Conservation (phyloP, 2,888 invertebrate species). For the Chloroclysta siterata region DNA sequence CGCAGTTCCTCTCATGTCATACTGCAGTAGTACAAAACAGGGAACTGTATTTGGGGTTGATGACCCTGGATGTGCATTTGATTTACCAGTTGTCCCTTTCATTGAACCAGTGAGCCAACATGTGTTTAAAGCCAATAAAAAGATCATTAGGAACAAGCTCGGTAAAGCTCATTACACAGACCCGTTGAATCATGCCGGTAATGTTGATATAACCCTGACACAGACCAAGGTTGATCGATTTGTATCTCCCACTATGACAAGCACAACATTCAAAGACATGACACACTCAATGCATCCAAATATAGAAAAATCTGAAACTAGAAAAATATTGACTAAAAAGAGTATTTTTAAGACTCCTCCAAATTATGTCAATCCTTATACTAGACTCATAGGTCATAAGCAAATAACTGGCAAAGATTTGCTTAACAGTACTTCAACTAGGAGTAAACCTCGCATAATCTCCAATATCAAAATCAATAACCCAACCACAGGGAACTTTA, state of each 20-base stretch:
- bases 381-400: not conserved
- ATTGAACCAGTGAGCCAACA: not conserved
- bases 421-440: not conserved
- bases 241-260: not conserved
- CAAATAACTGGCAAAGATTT: not conserved
- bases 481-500: not conserved
- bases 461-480: not conserved
- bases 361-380: not conserved
- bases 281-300: not conserved
- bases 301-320: not conserved
- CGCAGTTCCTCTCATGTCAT: conserved; percentile 24
- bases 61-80: conserved; percentile 4
- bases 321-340: not conserved
- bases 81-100: conserved; percentile 5
- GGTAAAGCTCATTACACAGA: not conserved
- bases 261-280: not conserved
- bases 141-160: not conserved
- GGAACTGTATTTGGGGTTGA: conserved; percentile 23
- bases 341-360: not conserved
- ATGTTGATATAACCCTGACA: not conserved
- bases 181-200: not conserved
- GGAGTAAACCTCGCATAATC: not conserved
- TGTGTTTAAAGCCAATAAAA: not conserved
- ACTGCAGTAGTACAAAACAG: conserved; percentile 20
- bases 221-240: not conserved